phyloP scores from a whole-genome alignment of 1,140 invertebrate species.

The Maconellicoccus hirsutus region DNA sequence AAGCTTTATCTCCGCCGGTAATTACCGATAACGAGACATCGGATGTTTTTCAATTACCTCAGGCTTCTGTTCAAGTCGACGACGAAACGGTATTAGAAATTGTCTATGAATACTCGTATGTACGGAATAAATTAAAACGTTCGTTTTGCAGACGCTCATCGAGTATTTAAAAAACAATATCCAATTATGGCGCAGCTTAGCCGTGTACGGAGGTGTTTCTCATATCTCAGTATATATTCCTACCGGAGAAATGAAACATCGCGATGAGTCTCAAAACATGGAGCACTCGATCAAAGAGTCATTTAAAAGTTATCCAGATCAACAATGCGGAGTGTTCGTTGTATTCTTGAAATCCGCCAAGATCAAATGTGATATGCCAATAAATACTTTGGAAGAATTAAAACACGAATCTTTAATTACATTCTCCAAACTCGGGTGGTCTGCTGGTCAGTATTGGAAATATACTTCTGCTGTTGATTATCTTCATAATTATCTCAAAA shows the following conservation, averaged over 20 bases:
- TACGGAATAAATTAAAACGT: too few relatives aligned
- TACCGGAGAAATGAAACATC: not conserved
- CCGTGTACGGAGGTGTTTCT: not conserved
- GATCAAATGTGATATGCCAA: not conserved
- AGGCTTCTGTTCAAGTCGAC: not conserved
- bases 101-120: not conserved
- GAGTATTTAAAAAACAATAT: not conserved
- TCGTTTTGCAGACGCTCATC: not conserved
- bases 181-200: not conserved
- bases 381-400: not conserved
- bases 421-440: not conserved
- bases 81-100: not conserved
- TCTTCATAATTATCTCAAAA: not conserved
- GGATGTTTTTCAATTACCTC: constrained; percentile 1
- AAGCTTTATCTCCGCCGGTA: not conserved
- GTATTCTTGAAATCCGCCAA: not conserved
- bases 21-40: not conserved
- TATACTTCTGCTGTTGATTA: not conserved
- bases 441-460: not conserved
- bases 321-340: not conserved
- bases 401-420: not conserved
- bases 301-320: not conserved
- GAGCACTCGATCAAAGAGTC: not conserved
- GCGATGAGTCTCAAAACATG: not conserved
- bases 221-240: not conserved